Evolutionary conservation across 30 jellyfish, hydroid and myxozoan species (phyloP).

Genomic region (Rhopilema esculentum): DNA sequence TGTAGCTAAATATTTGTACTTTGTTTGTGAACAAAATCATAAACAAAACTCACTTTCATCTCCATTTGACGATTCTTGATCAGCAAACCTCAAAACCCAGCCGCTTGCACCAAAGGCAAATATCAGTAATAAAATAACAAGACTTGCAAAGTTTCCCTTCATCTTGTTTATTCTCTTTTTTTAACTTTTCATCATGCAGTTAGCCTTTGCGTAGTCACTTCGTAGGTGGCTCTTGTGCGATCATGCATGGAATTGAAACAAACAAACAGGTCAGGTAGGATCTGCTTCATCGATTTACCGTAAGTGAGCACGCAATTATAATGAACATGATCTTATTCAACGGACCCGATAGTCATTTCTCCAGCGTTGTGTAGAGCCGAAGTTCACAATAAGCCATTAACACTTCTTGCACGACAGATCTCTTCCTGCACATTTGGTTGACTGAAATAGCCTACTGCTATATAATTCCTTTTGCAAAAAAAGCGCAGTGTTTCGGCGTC

Average conservation of each 20-base stretch:
- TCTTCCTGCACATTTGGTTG: no score
- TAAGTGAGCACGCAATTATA: not conserved
- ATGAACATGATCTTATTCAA: not conserved
- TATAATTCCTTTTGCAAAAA: no score
- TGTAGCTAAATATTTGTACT: not conserved
- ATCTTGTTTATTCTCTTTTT: not conserved
- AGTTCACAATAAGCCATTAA: no score
- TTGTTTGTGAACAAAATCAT: not conserved
- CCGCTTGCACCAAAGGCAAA: not conserved
- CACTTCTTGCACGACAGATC: no score
- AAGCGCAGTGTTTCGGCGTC: no score
- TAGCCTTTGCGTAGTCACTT: not conserved
- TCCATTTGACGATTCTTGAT: not conserved
- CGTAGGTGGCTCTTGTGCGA: not conserved
- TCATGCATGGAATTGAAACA: constrained; percentile 7
- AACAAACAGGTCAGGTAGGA: constrained; percentile 48
- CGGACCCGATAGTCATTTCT: not conserved
- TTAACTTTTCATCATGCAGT: not conserved
- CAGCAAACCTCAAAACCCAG: constrained; percentile 20
- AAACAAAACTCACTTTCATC: constrained; percentile 34
- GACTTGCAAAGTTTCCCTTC: not conserved
- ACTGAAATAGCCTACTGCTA: no score
- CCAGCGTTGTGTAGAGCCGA: not conserved
- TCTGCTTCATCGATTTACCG: constrained; percentile 18
- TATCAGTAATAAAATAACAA: not conserved